These are phyloP conservation scores for Pristionchus fissidentatus DNA, from an alignment of 2,888 invertebrate species.

Conservation along the genomic window DNA sequence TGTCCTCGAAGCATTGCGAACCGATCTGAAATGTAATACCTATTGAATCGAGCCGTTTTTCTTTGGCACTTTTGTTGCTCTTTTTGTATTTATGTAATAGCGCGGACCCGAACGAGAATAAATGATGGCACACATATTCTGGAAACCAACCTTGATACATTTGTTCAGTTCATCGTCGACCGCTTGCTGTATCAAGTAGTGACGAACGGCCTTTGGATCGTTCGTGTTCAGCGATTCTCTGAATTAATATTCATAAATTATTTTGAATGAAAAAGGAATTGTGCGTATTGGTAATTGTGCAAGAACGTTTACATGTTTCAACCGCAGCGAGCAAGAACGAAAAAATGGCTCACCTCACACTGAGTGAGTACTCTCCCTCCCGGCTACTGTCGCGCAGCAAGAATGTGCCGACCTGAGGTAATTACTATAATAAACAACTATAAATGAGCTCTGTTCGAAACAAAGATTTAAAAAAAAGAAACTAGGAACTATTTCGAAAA, in stretches of 20 bases:
- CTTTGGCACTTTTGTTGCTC: background rate
- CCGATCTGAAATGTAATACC: constrained; percentile 83
- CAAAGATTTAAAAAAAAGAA: no score
- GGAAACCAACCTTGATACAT: constrained; percentile 53
- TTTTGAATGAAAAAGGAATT: no score
- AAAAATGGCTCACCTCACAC: constrained; percentile 60
- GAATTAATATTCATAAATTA: background rate
- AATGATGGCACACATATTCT: no score
- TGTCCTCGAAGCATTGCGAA: constrained; percentile 92
- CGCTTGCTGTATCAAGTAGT: constrained; percentile 68
- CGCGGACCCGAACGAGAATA: background rate
- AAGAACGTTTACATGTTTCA: no score
- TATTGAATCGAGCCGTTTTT: background rate
- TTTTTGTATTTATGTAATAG: background rate
- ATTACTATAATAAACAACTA: background rate
- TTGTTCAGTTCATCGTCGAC: constrained; percentile 59
- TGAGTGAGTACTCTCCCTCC: constrained; percentile 65
- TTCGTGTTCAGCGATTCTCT: constrained; percentile 52
- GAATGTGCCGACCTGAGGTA: constrained; percentile 64
- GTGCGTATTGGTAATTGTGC: no score
- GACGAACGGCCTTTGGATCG: constrained; percentile 56
- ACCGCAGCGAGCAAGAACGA: no score
- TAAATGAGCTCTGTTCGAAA: no score
- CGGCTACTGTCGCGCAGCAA: constrained; percentile 66
- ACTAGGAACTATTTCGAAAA: no score